Evolutionary conservation across 2,797 vertebrate species (phyloP).

Genomic region (Sylvilagus floridanus): DNA sequence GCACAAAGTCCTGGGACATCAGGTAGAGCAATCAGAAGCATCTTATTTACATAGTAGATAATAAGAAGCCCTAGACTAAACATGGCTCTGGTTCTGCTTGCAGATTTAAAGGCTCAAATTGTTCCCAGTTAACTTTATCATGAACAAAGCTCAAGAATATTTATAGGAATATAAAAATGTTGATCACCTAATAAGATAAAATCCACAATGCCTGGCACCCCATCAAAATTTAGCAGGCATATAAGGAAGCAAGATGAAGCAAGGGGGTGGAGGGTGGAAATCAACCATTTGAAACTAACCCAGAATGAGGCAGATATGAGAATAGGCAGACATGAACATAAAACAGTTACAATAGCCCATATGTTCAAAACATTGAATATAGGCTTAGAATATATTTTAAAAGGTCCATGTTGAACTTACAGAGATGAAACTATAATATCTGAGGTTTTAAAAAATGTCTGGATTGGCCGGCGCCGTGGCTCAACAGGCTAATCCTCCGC

Average conservation of each 20-base stretch:
- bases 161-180: neutral
- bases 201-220: neutral
- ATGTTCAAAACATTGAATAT: neutral
- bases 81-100: neutral
- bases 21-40: neutral
- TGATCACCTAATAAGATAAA: neutral
- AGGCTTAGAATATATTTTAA: neutral
- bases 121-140: slow-evolving; percentile 1
- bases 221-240: neutral
- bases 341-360: neutral
- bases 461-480: too few species aligned
- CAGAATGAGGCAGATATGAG: neutral
- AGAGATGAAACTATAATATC: neutral
- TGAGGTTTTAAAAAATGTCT: neutral
- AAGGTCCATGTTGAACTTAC: neutral
- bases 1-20: neutral
- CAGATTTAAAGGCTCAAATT: neutral
- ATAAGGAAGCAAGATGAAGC: neutral
- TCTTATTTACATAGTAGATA: neutral
- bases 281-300: neutral
- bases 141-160: neutral
- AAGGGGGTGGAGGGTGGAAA: neutral
- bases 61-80: neutral
- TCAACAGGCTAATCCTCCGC: too few species aligned
- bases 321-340: slow-evolving; percentile 6